Evolutionary conservation across 2,888 invertebrate species (phyloP).

Genomic region (Athetis lepigone): DNA sequence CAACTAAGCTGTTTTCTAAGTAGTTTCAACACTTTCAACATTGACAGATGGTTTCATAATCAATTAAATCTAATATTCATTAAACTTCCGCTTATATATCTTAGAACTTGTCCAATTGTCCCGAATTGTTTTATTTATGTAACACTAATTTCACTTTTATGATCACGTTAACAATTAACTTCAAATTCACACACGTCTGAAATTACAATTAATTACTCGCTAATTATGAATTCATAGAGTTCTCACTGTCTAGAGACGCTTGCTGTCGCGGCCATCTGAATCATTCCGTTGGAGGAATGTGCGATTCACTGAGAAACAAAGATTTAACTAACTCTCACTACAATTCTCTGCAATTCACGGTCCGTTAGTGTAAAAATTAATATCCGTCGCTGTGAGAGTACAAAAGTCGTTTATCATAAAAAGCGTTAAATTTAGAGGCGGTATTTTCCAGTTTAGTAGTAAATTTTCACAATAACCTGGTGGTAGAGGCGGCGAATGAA

Average conservation of each 20-base stretch:
- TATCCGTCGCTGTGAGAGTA: conserved; percentile 57
- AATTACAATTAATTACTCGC: conserved; percentile 62
- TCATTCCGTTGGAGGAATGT: conserved; percentile 55
- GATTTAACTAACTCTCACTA: conserved; percentile 62
- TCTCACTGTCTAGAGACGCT: conserved; percentile 43
- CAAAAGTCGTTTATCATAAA: conserved; percentile 60
- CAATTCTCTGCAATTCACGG: conserved; percentile 65
- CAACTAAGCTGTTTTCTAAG: conserved; percentile 1
- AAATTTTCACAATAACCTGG: conserved; percentile 71
- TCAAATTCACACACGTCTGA: conserved; percentile 46
- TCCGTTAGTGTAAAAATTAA: conserved; percentile 63
- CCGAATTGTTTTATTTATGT: conserved; percentile 53
- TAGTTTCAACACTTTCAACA: neutral
- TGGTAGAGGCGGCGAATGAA: conserved; percentile 78
- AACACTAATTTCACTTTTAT: conserved; percentile 63
- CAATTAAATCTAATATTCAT: conserved; percentile 21
- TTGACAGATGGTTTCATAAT: conserved; percentile 30
- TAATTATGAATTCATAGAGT: conserved; percentile 60
- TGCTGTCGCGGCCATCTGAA: conserved; percentile 32
- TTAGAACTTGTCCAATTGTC: conserved; percentile 28
- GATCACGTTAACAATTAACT: conserved; percentile 47
- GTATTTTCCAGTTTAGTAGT: conserved; percentile 69
- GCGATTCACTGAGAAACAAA: conserved; percentile 62
- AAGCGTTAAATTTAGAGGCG: conserved; percentile 64
- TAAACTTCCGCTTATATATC: conserved; percentile 33